These are phyloP conservation scores for Cephus pygmeus DNA, from an alignment of 2,888 invertebrate genomes.

Conservation along the genomic window DNA sequence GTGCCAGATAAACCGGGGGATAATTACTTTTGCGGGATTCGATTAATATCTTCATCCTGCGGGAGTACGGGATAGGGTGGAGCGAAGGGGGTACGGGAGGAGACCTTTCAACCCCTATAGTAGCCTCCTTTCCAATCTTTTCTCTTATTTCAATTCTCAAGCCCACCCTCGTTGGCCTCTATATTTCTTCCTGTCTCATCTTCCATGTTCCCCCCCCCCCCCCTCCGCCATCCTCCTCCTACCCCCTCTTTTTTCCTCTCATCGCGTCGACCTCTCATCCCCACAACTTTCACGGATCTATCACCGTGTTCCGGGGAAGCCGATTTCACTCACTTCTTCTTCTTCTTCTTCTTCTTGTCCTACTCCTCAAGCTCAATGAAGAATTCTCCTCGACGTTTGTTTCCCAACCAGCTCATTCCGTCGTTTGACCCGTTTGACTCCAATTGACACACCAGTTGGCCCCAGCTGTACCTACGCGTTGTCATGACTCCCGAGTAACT, in stretches of 20 bases:
- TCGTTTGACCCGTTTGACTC: slow-evolving; percentile 63
- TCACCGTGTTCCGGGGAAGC: background rate
- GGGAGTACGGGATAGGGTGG: background rate
- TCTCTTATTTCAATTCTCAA: slow-evolving; percentile 1
- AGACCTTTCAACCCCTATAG: no score
- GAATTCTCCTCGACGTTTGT: slow-evolving; percentile 47
- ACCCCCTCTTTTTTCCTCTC: background rate
- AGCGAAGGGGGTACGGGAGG: no score
- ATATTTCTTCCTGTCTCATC: slow-evolving; percentile 1
- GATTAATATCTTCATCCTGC: slow-evolving; percentile 40
- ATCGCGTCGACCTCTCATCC: background rate
- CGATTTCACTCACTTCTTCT: slow-evolving; percentile 21
- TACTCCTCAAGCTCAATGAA: background rate
- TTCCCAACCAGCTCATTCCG: slow-evolving; percentile 63
- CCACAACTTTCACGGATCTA: no score
- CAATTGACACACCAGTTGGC: slow-evolving; percentile 62
- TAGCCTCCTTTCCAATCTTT: background rate
- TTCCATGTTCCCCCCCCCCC: background rate
- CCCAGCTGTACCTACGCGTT: slow-evolving; percentile 52
- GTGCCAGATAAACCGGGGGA: slow-evolving; percentile 41
- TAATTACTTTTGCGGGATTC: slow-evolving; percentile 48
- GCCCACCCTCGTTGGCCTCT: background rate
- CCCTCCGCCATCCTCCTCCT: background rate
- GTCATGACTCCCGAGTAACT: slow-evolving; percentile 63
- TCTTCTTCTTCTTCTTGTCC: slow-evolving; percentile 3